A percentile compares a stretch with the other conserved stretches of the same genome.
These are phyloP conservation scores for Myiozetetes cayanensis DNA, from an alignment of 2,113 vertebrate genomes.

Conservation along the genomic window DNA sequence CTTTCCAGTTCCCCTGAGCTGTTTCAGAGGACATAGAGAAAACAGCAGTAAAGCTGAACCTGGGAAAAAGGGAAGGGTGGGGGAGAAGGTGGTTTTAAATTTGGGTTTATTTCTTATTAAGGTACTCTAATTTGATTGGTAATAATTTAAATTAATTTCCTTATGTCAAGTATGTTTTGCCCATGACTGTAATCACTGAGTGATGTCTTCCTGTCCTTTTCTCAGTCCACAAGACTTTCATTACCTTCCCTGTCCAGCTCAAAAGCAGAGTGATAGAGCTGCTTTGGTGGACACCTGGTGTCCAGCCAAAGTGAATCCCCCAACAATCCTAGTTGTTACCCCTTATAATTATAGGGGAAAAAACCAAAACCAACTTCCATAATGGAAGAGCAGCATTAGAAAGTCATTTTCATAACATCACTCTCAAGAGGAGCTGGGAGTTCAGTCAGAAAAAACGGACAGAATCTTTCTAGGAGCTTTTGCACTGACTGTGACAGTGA, in stretches of 20 bases:
- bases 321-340: neutral
- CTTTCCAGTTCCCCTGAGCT: neutral
- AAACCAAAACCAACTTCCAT: neutral
- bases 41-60: neutral
- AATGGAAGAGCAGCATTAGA: fast-evolving
- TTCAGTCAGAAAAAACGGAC: neutral
- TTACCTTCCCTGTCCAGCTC: neutral
- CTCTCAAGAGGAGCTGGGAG: neutral
- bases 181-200: neutral
- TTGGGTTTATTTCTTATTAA: neutral
- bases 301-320: neutral
- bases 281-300: neutral
- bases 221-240: neutral
- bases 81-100: neutral
- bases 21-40: neutral
- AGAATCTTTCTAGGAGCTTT: neutral
- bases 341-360: no score
- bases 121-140: neutral
- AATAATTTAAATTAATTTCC: neutral
- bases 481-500: neutral
- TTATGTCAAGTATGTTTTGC: neutral
- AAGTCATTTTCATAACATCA: neutral
- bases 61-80: neutral
- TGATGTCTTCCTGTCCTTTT: neutral
- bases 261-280: neutral